These are phyloP conservation scores for Cheilosia grossa DNA, from an alignment of 2,888 invertebrate species.

Conservation along the genomic window DNA sequence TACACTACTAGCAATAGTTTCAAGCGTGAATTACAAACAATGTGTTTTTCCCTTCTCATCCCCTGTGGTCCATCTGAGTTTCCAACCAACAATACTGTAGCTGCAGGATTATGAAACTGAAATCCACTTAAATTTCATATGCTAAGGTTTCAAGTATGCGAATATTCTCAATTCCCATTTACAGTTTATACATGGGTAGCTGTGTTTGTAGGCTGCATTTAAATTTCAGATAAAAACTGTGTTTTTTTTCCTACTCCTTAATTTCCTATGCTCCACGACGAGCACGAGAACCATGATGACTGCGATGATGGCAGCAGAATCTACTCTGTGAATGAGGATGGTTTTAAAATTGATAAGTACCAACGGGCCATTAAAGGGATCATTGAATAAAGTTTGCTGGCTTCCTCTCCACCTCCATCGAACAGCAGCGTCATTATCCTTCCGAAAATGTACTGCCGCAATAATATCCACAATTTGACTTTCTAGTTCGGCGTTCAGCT, in stretches of 20 bases:
- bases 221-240: constrained; percentile 26
- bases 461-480: constrained; percentile 64
- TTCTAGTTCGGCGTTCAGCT: constrained; percentile 31
- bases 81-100: no score
- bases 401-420: constrained; percentile 6
- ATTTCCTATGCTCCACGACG: constrained; percentile 26
- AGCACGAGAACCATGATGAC: constrained; percentile 2
- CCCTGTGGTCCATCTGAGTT: no score
- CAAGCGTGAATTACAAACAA: no score
- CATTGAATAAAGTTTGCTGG: constrained; percentile 69
- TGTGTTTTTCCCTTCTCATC: no score
- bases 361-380: constrained; percentile 66
- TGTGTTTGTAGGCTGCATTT: constrained; percentile 30
- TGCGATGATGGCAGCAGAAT: constrained; percentile 16
- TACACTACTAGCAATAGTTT: no score
- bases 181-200: background rate
- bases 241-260: constrained; percentile 34
- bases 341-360: constrained; percentile 70
- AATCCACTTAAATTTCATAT: constrained; percentile 44
- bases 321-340: constrained; percentile 23
- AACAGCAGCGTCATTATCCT: constrained; percentile 51
- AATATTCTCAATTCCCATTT: constrained; percentile 12
- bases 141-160: constrained; percentile 44
- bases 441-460: constrained; percentile 65
- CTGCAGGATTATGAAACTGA: constrained; percentile 43